Percentiles rank a stretch among this genome's conserved stretches.
Evolutionary conservation across 2,797 vertebrate species (phyloP).

Genomic region (Huso huso): DNA sequence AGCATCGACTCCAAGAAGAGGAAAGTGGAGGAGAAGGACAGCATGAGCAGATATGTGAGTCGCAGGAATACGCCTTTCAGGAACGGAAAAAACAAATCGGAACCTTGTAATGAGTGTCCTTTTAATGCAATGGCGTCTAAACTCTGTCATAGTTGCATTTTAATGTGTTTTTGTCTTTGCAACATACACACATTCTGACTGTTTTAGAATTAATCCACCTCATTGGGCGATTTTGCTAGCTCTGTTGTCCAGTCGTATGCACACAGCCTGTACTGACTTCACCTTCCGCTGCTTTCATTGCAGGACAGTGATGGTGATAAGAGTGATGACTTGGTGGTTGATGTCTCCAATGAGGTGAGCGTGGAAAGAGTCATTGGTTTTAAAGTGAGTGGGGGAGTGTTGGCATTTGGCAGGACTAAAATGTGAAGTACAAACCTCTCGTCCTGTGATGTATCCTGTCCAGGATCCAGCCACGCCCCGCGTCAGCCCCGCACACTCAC

Average conservation of each 20-base stretch:
- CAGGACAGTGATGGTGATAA: constrained; percentile 96
- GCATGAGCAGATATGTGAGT: constrained; percentile 87
- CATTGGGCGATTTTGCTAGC: not conserved
- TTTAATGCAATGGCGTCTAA: too few relatives aligned
- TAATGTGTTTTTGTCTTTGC: too few relatives aligned
- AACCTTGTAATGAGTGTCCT: too few relatives aligned
- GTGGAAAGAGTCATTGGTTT: not conserved
- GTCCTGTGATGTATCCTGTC: constrained; percentile 13
- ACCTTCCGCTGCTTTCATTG: constrained; percentile 22
- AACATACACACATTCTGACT: not conserved
- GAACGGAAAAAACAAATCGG: too few relatives aligned
- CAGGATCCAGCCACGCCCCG: constrained; percentile 86
- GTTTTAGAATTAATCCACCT: not conserved
- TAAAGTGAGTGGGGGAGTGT: too few relatives aligned
- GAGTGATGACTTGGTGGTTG: constrained; percentile 90
- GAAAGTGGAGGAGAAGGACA: constrained; percentile 91
- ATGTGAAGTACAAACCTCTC: too few relatives aligned
- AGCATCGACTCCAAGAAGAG: constrained; percentile 85
- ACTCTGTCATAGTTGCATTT: not conserved
- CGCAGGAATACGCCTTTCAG: constrained; percentile 12
- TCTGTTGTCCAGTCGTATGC: not conserved
- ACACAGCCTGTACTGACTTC: not conserved
- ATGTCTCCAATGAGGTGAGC: constrained; percentile 89
- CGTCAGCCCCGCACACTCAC: constrained; percentile 84
- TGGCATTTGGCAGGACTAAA: too few relatives aligned